A percentile compares a stretch with the other conserved stretches of the same genome.
These are phyloP conservation scores for Barbus barbus DNA, from an alignment of 2,113 vertebrate genomes.

Conservation along the genomic window DNA sequence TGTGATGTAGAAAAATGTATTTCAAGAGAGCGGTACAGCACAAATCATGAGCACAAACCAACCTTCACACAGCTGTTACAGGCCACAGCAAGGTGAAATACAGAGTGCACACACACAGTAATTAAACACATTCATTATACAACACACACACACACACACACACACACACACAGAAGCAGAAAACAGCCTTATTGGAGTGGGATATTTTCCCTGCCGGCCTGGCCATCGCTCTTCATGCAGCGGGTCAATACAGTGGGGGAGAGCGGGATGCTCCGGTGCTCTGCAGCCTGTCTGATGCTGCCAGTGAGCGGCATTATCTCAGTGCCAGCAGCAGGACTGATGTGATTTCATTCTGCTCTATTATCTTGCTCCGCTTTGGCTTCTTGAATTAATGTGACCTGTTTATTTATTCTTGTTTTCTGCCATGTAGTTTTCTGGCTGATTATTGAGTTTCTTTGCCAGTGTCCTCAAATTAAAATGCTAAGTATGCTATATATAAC, in stretches of 20 bases:
- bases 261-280: not conserved
- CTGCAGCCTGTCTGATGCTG: not conserved
- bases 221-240: constrained; percentile 11
- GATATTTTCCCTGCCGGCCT: constrained; percentile 33
- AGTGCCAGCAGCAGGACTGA: constrained; percentile 17
- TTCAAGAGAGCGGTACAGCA: not conserved
- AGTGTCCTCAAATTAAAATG: not conserved
- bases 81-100: not conserved
- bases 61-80: not conserved
- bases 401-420: constrained; percentile 16
- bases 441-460: not conserved
- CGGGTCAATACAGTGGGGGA: constrained; percentile 18
- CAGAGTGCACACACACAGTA: constrained; percentile 15
- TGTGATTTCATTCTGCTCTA: constrained; percentile 1
- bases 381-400: constrained; percentile 14
- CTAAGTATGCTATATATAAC: not conserved
- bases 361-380: not conserved
- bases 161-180: not conserved
- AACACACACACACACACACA: not conserved
- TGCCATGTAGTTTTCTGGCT: not conserved
- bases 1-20: not conserved
- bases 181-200: constrained; percentile 42
- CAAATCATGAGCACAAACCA: too few relatives aligned
- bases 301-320: not conserved
- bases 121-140: constrained; percentile 40